These are phyloP conservation scores for Mormyrus hasselquistii DNA, from an alignment of 2,797 vertebrate species.

Conservation along the genomic window DNA sequence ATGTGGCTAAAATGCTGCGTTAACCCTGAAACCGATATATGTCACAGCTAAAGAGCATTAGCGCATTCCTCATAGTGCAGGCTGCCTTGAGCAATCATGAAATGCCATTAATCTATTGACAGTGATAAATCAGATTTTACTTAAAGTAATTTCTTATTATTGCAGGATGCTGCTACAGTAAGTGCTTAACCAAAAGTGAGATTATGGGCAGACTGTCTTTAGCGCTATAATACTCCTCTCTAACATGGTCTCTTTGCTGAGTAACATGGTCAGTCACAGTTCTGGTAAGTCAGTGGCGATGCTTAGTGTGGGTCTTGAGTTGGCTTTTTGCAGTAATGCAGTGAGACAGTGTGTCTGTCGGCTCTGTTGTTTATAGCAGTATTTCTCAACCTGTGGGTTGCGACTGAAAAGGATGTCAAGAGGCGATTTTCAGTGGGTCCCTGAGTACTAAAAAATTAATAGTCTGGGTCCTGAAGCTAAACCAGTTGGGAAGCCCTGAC, in stretches of 20 bases:
- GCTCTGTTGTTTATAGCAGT: neutral
- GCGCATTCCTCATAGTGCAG: neutral
- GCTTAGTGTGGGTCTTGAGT: neutral
- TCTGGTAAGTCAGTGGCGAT: neutral
- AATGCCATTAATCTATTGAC: neutral
- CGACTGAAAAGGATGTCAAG: neutral
- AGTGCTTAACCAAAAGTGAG: neutral
- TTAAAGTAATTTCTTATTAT: neutral
- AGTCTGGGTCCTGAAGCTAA: neutral
- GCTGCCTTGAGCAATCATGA: neutral
- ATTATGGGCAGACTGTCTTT: neutral
- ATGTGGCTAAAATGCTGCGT: neutral
- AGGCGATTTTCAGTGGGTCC: neutral
- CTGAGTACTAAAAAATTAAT: neutral
- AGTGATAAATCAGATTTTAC: neutral
- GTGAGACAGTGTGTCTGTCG: neutral
- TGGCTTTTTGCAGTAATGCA: neutral
- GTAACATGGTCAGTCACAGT: neutral
- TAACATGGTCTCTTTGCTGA: neutral
- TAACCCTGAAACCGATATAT: neutral
- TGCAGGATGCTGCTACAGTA: neutral
- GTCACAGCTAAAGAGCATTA: neutral
- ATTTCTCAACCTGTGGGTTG: neutral
- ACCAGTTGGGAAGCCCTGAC: neutral
- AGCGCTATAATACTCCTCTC: neutral